These are phyloP conservation scores for Neopipo cinnamomea DNA, from an alignment of 2,113 vertebrate species.

Conservation along the genomic window DNA sequence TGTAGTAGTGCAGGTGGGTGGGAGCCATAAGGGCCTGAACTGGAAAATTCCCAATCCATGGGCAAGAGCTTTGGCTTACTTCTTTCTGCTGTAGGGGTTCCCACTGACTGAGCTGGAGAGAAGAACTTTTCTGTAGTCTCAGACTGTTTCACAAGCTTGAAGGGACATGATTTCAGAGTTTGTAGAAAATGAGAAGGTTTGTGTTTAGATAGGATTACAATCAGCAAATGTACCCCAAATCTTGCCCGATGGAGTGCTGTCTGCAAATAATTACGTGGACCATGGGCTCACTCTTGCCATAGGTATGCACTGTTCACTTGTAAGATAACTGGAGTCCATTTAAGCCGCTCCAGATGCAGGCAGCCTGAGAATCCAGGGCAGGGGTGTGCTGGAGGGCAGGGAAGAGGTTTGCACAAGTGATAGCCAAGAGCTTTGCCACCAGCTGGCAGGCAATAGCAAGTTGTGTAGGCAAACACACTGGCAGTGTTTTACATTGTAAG, in stretches of 20 bases:
- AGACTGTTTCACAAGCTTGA: not conserved
- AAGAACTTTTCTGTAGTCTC: not conserved
- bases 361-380: not conserved
- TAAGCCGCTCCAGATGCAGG: not conserved
- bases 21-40: not conserved
- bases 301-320: not conserved
- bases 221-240: not conserved
- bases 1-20: conserved; percentile 40
- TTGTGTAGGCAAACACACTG: not conserved
- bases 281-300: not conserved
- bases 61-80: not conserved
- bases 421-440: not conserved
- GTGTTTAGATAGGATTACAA: not conserved
- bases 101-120: not conserved
- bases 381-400: not conserved
- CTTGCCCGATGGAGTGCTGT: not conserved
- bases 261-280: not conserved
- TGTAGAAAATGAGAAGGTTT: not conserved
- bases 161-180: not conserved
- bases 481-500: not conserved
- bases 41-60: conserved; percentile 31
- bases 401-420: not conserved
- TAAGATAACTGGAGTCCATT: not conserved
- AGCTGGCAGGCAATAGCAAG: not conserved
- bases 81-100: not conserved